Evolutionary conservation across 2,797 vertebrate genomes (phyloP).

Genomic region (Cynodonichthys magdalenae): DNA sequence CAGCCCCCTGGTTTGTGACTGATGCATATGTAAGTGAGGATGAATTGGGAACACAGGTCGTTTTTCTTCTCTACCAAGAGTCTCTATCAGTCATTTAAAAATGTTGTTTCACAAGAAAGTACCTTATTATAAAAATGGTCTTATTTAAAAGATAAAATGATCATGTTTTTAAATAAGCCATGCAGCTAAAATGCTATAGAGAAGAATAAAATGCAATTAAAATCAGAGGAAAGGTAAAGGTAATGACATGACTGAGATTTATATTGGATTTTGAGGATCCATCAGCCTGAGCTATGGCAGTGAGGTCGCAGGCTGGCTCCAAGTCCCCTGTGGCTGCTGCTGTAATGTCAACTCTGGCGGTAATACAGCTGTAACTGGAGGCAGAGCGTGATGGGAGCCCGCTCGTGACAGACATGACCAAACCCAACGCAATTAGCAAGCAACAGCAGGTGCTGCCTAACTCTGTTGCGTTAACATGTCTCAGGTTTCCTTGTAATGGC

Average conservation of each 20-base stretch:
- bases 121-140: constrained; percentile 16
- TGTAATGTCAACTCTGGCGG: constrained; percentile 84
- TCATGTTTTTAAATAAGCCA: constrained; percentile 5
- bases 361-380: constrained; percentile 78
- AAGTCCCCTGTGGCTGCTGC: constrained; percentile 75
- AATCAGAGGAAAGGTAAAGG: constrained; percentile 34
- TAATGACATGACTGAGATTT: constrained; percentile 51
- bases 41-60: constrained; percentile 67
- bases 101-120: constrained; percentile 33
- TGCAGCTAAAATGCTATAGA: not conserved
- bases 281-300: constrained; percentile 65
- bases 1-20: constrained; percentile 78
- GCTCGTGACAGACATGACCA: constrained; percentile 82
- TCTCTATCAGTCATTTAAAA: constrained; percentile 46
- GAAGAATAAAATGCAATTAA: constrained; percentile 43
- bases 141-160: not conserved
- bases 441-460: constrained; percentile 88
- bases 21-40: constrained; percentile 84
- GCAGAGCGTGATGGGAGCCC: constrained; percentile 80
- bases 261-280: constrained; percentile 70
- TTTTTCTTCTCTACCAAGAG: constrained; percentile 32
- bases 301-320: constrained; percentile 70
- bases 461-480: constrained; percentile 84
- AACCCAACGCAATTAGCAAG: constrained; percentile 87
- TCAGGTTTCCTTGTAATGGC: constrained; percentile 92